Conservation (phyloP, 2,797 vertebrate species). For the Xiphophorus birchmanni region DNA sequence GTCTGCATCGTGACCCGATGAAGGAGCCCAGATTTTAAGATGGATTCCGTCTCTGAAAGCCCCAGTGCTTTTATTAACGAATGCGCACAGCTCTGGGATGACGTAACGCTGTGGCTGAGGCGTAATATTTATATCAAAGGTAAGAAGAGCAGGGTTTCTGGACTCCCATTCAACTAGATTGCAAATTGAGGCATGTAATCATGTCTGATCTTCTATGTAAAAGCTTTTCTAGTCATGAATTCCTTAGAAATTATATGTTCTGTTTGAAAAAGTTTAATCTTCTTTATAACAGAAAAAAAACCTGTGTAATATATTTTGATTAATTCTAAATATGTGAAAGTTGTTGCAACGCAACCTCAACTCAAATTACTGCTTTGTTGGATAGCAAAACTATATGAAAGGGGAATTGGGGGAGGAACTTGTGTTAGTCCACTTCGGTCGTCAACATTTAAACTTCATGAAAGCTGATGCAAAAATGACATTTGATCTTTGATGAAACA, state of each 20-base stretch:
- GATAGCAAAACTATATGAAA: neutral
- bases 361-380: no score
- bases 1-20: conserved; percentile 17
- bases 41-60: conserved; percentile 47
- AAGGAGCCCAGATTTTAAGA: conserved; percentile 32
- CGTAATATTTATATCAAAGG: conserved; percentile 53
- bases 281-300: neutral
- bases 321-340: neutral
- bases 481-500: neutral
- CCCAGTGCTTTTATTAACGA: conserved; percentile 21
- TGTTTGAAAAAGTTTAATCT: neutral
- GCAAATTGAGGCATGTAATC: neutral
- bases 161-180: neutral
- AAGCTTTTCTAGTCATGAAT: neutral
- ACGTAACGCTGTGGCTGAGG: conserved; percentile 57
- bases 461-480: neutral
- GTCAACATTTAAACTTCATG: neutral
- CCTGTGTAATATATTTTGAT: neutral
- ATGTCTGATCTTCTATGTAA: neutral
- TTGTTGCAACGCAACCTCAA: neutral
- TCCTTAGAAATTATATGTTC: neutral
- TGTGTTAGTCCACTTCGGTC: neutral
- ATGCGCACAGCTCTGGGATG: conserved; percentile 49
- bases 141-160: conserved; percentile 49
- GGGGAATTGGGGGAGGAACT: neutral